Evolutionary conservation across 2,113 vertebrate species (phyloP).

Genomic region (Canis aureus): DNA sequence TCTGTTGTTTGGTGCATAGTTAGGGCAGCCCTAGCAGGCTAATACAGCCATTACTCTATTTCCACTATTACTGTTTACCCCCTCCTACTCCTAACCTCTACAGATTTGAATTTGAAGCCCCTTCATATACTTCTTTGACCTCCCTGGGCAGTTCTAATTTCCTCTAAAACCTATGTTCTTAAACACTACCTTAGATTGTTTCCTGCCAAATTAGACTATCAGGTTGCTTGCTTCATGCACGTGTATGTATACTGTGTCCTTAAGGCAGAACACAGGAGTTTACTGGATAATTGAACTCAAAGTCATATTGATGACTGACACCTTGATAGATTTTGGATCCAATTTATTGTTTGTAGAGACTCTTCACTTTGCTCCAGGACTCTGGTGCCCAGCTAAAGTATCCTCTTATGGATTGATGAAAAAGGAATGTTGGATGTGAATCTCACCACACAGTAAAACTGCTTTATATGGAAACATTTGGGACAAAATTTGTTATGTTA

Average conservation of each 20-base stretch:
- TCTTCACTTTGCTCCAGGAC: background rate
- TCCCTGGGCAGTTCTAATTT: background rate
- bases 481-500: background rate
- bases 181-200: background rate
- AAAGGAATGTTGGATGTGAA: background rate
- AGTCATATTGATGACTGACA: background rate
- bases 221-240: background rate
- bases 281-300: background rate
- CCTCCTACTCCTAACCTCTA: background rate
- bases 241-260: background rate
- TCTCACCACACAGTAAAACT: background rate
- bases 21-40: rapidly evolving
- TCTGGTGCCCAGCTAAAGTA: background rate
- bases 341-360: background rate
- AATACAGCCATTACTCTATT: rapidly evolving
- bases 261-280: background rate
- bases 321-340: background rate
- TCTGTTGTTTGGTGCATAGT: too few species aligned
- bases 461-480: background rate
- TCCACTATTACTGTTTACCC: background rate
- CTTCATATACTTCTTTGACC: background rate
- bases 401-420: background rate
- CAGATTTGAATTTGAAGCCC: background rate
- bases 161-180: background rate
- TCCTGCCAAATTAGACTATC: background rate